Evolutionary conservation across 2,888 invertebrate genomes (phyloP).

Genomic region (Tachystola acroxantha): DNA sequence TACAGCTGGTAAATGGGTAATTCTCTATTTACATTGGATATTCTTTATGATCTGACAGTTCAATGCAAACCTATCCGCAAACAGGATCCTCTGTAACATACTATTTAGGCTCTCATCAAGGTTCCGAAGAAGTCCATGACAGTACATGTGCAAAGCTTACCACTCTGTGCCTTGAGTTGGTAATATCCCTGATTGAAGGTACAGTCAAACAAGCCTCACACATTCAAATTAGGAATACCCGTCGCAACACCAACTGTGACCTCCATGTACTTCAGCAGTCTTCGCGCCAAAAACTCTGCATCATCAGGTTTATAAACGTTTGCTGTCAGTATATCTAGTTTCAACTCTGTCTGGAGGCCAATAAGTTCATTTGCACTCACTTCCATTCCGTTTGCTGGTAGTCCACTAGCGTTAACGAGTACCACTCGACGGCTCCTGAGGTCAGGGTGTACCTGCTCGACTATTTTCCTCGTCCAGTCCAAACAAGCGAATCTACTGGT

Average conservation of each 20-base stretch:
- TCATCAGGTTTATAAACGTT: conserved; percentile 47
- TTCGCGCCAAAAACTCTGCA: conserved; percentile 44
- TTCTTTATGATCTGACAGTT: too few relatives aligned
- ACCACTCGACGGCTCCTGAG: conserved; percentile 53
- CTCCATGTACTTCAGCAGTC: conserved; percentile 58
- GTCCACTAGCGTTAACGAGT: conserved; percentile 59
- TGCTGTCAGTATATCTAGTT: conserved; percentile 55
- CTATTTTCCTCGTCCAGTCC: conserved; percentile 53
- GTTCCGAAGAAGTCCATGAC: too few relatives aligned
- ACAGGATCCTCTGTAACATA: too few relatives aligned
- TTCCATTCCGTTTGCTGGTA: conserved; percentile 58
- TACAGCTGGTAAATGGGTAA: too few relatives aligned
- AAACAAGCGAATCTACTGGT: conserved; percentile 57
- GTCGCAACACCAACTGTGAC: conserved; percentile 58
- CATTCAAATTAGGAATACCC: conserved; percentile 65
- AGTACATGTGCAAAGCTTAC: too few relatives aligned
- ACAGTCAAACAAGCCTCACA: too few relatives aligned
- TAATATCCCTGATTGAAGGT: too few relatives aligned
- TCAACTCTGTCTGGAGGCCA: conserved; percentile 45
- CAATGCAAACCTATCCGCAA: too few relatives aligned
- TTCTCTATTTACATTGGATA: too few relatives aligned
- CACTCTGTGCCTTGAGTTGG: too few relatives aligned
- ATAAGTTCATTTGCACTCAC: conserved; percentile 52
- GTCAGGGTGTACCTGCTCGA: conserved; percentile 62
- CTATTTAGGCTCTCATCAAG: too few relatives aligned